Evolutionary conservation across 1,140 invertebrate species (phyloP), one percentile per base, ranked within the genome.

Genomic region (Bombus breviceps): DNA sequence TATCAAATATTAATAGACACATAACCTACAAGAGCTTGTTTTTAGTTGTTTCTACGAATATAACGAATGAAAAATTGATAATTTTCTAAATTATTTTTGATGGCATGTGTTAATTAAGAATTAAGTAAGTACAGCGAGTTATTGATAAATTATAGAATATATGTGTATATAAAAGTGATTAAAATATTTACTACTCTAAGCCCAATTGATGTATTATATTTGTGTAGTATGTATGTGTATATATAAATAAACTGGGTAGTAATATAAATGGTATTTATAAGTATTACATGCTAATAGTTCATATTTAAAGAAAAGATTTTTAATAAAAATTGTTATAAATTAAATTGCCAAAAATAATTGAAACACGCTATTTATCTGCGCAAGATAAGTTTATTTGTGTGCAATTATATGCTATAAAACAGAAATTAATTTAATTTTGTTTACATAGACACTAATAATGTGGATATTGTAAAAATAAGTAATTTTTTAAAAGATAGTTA

Each of bases 11-110:
- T 3, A 6, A 43, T 10, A n/a, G 12, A 41, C 39, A 64, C 47
- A 82, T 82, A 83, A 83, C 81, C 81, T 83, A 3, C 9, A 75
- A 43, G 0, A 62, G 18, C 13, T 75, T 75, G 18, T 34, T 1
- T 53, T 22, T 6, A 28, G 3, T 62, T 18, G 8, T 34, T 73
- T 15, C 34, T 4, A 41, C 3, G 25, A 18, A 37, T 37, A 41
- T 25, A 72, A 25, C 32, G 1, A 37, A 22, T 28, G 12, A 15
- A 25, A 41, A 41, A 13, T n/a, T 9, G 5, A 32, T 62, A 43
- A 41, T 43, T 39, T 32, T 18, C n/a, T 34, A n/a, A 47, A 74
- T 43, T 32, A 15, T 64, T 37, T 13, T 43, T 9, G 4, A 39
- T 53, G 32, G 12, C 13, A 15, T 32, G 18, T 8, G 4, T 25